Base-by-base conservation (phyloP, 1,140 invertebrate species). In the Epicauta chinensis region DNA sequence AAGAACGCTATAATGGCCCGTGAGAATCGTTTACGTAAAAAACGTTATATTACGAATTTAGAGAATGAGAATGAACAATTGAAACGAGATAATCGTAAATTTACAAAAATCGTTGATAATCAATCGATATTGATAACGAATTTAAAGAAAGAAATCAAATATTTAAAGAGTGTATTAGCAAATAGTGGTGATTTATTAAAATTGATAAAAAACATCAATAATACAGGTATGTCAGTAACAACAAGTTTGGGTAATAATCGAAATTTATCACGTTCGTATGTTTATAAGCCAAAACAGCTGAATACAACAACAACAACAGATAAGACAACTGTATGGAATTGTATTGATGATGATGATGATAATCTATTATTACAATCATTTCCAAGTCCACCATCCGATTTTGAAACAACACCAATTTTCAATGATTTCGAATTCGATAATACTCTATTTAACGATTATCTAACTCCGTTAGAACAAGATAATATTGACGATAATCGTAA, bases 1-100 rank as follows among this genome's bases (percentile, higher is more conserved):
- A 61, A 58, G 52, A 81, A 81, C 59, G 80, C 80, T 0, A 48
- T 78, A 17, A 75, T 80, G 70, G 79, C 80, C 2, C 65, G 80
- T 2, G 75, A 78, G 53, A 81, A 81, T 60, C 68, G 80, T 5
- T 71, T 74, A 3, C 72, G 70, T 1, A 81, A 81, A 47, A 81
- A 81, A 55, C 69, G 74, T 11, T 76, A 81, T 45, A 40, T 81
- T 4, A 69, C 77, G 44, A 71, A 69, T 32, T 69, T 81, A 2
- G 78, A 81, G 55, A 72, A 65, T n/a, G 72, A 75, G 52, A 51
- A 79, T 0, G 50, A 63, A 0, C 54, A 65, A 16, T 67, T 73
- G 16, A 71, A 71, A 13, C 59, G 61, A 11, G 70, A 77, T 5
- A 78, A 78, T 48, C 70, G 69, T 47, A 73, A 72, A 10, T 59